These are phyloP conservation scores for Thinocorus orbignyianus DNA, from an alignment of 2,113 vertebrate species.

Conservation along the genomic window DNA sequence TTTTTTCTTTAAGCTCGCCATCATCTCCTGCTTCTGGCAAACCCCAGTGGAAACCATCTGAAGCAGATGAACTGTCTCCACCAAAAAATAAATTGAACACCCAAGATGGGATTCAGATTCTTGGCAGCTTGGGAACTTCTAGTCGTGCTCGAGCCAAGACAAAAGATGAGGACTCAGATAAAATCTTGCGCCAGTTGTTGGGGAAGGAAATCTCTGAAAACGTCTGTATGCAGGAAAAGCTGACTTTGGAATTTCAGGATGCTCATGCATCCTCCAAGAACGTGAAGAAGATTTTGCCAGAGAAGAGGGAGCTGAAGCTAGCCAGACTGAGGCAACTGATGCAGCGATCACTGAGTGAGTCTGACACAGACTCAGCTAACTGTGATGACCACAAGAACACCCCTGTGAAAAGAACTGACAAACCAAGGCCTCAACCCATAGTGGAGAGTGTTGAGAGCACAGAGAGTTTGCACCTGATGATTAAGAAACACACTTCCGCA, in stretches of 20 bases:
- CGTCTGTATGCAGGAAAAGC: conserved; percentile 83
- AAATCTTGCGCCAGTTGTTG: conserved; percentile 86
- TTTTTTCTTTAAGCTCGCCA: conserved; percentile 80
- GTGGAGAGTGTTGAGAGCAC: conserved; percentile 81
- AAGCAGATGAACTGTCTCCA: conserved; percentile 70
- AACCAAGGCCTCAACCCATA: conserved; percentile 87
- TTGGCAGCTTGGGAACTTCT: conserved; percentile 67
- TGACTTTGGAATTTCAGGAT: conserved; percentile 84
- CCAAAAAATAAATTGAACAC: conserved; percentile 72
- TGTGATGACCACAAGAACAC: conserved; percentile 85
- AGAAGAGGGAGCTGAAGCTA: conserved; percentile 89
- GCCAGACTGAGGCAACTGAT: conserved; percentile 90
- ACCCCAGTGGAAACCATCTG: conserved; percentile 80
- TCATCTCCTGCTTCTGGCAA: conserved; percentile 84
- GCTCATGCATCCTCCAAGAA: conserved; percentile 71
- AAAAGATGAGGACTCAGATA: conserved; percentile 87
- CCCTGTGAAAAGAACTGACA: conserved; percentile 75
- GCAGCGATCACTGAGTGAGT: conserved; percentile 92
- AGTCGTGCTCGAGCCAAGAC: conserved; percentile 79
- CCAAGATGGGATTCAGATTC: conserved; percentile 76
- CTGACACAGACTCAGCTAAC: conserved; percentile 87
- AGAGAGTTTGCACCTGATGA: conserved; percentile 81
- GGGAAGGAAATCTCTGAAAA: conserved; percentile 88
- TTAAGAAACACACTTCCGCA: conserved; percentile 82
- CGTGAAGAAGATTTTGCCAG: conserved; percentile 77